Percentiles rank a stretch among this genome's conserved stretches.
phyloP scores from a whole-genome alignment of 2,888 invertebrate species.

The Eucera pruinosa region DNA sequence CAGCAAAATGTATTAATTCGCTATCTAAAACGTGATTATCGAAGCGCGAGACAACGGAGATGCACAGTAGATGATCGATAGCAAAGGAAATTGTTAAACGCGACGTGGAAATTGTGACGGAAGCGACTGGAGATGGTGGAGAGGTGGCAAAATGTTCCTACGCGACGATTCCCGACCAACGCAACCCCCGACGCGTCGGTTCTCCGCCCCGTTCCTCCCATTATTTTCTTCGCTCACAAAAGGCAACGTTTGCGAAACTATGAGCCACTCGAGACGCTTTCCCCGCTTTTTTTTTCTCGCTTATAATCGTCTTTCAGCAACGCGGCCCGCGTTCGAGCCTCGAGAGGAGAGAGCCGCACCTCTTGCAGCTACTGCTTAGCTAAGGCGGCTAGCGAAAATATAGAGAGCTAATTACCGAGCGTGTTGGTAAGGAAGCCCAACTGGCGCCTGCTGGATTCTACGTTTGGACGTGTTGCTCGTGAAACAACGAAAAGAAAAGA shows the following conservation, averaged over 20 bases:
- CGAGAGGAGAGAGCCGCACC: constrained; percentile 7
- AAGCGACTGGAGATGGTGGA: neutral
- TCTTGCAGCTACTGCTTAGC: neutral
- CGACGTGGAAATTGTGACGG: neutral
- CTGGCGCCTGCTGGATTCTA: constrained; percentile 4
- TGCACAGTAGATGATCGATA: no score
- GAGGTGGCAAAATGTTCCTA: neutral
- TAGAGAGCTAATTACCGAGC: constrained; percentile 1
- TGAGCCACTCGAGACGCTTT: constrained; percentile 41
- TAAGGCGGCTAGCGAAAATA: constrained; percentile 6
- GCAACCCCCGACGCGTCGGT: neutral
- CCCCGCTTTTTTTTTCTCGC: constrained; percentile 33
- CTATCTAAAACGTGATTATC: constrained; percentile 17
- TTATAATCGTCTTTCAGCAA: constrained; percentile 38
- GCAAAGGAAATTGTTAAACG: neutral
- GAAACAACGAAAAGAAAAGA: neutral
- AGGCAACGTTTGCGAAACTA: constrained; percentile 22
- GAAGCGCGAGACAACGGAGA: constrained; percentile 2
- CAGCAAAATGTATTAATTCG: no score
- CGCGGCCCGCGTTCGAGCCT: constrained; percentile 25
- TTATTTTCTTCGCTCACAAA: constrained; percentile 17
- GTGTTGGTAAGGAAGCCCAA: constrained; percentile 32
- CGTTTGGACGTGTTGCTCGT: constrained; percentile 1
- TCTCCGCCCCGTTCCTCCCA: neutral
- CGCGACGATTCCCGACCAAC: neutral